Base-by-base conservation (phyloP, 1,140 invertebrate species). In the Leptonema lineaticorne region DNA sequence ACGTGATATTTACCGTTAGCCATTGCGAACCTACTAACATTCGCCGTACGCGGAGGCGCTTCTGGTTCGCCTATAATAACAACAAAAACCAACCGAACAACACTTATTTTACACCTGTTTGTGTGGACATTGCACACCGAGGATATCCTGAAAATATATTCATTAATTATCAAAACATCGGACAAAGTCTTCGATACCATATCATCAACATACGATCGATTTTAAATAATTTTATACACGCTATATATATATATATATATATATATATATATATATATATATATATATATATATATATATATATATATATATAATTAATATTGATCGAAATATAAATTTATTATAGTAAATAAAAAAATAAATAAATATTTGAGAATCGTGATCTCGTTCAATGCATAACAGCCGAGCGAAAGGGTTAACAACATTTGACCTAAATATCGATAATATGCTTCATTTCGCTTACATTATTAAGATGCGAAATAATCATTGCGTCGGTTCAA, bases 21-120 rank as follows among this genome's bases (percentile, higher is more conserved):
- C 37, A 67, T 67, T 53, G 65, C 65, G 45, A 67, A 67, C 65
- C 65, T 67, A 67, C 57, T 24, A 67, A 59, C 65, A 59, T 67
- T 59, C 29, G 65, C 57, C 60, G 50, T 24, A 53, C 50, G 50
- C 50, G 50, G 8, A 22, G 18, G 24, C 9, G 46, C 46, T 20
- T 48, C 46, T 22, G 24, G 9, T 16, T 46, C n/a, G 46, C 46
- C 4, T 4, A 11, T 14, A 2, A 11, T 41, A 4, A 11, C 37
- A 41, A 4, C 2, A 11, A 2, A 41, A 4, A 14, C 9, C 9
- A 4, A 14, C 9, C 9, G 2, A 2, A 41, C 9, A 11, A 11
- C 37, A 2, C 16, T 4, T 2, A 2, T 4, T 4, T 41, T 41
- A 4, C 2, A 41, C 9, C 37, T 41, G 5, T 33, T 5, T 33